Conservation (phyloP, 2,113 vertebrate species). For the Cricetomys ansorgei region DNA sequence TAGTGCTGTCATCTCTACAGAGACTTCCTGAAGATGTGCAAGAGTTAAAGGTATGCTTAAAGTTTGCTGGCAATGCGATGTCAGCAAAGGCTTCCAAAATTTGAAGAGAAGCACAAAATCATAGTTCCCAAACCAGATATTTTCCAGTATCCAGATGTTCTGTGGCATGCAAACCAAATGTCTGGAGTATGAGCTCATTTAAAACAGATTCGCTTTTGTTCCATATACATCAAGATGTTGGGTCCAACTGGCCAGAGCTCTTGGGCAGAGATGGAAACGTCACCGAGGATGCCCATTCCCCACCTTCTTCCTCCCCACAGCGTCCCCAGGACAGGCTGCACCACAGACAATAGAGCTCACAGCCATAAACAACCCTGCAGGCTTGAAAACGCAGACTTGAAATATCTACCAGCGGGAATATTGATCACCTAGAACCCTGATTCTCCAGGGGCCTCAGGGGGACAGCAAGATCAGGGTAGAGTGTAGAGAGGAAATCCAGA, state of each 20-base stretch:
- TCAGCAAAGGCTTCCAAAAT: not conserved
- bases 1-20: too few relatives aligned
- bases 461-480: not conserved
- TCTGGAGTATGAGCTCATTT: not conserved
- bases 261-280: not conserved
- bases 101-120: conserved; percentile 11
- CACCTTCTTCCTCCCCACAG: not conserved
- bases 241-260: not conserved
- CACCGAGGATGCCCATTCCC: not conserved
- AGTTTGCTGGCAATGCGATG: not conserved
- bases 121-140: conserved; percentile 18
- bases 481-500: not conserved
- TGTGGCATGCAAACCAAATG: not conserved
- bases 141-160: conserved; percentile 59
- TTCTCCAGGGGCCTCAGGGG: not conserved
- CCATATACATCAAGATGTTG: conserved; percentile 1
- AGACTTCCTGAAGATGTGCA: not conserved
- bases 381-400: not conserved
- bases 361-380: not conserved
- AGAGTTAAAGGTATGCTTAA: not conserved
- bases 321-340: not conserved
- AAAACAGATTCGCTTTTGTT: not conserved
- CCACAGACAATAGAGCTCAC: not conserved
- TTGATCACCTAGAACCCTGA: not conserved
- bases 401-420: not conserved